Evolutionary conservation across 2,888 invertebrate species (phyloP).

Genomic region (Platycnemis pennipes): DNA sequence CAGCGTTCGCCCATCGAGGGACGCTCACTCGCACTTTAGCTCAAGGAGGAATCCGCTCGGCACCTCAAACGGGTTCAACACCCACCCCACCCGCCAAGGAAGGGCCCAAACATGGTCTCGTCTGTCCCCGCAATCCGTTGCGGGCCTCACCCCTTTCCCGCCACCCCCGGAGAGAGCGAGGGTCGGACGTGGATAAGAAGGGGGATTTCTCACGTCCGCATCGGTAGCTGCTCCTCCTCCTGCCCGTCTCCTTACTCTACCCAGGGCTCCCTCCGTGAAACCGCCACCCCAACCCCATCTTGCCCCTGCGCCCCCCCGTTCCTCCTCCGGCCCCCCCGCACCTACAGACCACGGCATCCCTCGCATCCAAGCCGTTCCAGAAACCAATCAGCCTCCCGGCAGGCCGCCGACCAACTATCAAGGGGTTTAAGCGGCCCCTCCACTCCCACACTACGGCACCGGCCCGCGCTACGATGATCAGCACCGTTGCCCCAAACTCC

Average conservation of each 20-base stretch:
- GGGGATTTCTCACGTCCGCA: neutral
- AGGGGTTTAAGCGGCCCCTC: neutral
- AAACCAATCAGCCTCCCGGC: conserved; percentile 24
- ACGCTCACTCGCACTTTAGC: neutral
- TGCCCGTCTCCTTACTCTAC: neutral
- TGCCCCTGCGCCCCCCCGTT: neutral
- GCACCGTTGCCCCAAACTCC: neutral
- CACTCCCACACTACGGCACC: no score
- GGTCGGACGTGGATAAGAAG: neutral
- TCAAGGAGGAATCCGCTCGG: neutral
- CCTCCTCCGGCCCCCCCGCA: neutral
- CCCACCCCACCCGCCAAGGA: neutral
- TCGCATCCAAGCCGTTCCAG: conserved; percentile 29
- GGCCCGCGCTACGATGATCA: neutral
- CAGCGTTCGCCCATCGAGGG: neutral
- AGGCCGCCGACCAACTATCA: conserved; percentile 2
- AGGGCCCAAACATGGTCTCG: neutral
- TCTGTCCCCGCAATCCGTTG: neutral
- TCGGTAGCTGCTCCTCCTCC: neutral
- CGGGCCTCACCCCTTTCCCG: neutral
- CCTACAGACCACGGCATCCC: neutral
- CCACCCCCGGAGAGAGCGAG: neutral
- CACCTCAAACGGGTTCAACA: neutral
- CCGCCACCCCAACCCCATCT: neutral
- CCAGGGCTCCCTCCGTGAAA: neutral